A percentile compares a stretch with the other conserved stretches of the same genome.
Conservation (phyloP, 2,113 vertebrate species). For the Trachemys scripta region DNA sequence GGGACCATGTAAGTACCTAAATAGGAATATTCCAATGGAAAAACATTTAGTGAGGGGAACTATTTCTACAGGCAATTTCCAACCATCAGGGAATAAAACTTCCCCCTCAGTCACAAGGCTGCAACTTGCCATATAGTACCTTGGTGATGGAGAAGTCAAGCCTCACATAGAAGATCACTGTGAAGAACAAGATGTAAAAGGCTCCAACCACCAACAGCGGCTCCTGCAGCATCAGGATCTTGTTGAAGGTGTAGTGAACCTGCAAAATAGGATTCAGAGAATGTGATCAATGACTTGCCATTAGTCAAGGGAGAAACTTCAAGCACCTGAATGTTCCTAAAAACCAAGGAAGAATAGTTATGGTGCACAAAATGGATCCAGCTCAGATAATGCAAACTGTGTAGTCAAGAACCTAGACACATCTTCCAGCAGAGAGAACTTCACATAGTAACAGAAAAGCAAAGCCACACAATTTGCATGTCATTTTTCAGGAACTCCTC, state of each 20-base stretch:
- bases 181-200: constrained; percentile 98
- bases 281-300: neutral
- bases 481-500: neutral
- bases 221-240: constrained; percentile 98
- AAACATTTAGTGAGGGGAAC: fast-evolving
- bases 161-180: constrained; percentile 95
- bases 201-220: constrained; percentile 95
- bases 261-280: constrained; percentile 58
- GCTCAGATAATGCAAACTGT: neutral
- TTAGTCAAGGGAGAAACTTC: neutral
- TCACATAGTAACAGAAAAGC: neutral
- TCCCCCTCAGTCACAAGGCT: neutral
- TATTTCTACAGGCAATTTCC: neutral
- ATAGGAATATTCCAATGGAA: fast-evolving
- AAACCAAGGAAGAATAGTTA: neutral
- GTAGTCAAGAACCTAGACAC: neutral
- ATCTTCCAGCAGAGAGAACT: neutral
- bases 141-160: constrained; percentile 99
- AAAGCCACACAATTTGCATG: neutral
- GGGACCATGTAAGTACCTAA: neutral
- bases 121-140: constrained; percentile 76
- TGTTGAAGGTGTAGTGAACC: constrained; percentile 98
- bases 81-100: neutral
- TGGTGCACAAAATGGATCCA: neutral
- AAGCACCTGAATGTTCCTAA: neutral